These are phyloP conservation scores for Amphimallon solstitiale DNA, from an alignment of 2,888 invertebrate species.

Conservation along the genomic window DNA sequence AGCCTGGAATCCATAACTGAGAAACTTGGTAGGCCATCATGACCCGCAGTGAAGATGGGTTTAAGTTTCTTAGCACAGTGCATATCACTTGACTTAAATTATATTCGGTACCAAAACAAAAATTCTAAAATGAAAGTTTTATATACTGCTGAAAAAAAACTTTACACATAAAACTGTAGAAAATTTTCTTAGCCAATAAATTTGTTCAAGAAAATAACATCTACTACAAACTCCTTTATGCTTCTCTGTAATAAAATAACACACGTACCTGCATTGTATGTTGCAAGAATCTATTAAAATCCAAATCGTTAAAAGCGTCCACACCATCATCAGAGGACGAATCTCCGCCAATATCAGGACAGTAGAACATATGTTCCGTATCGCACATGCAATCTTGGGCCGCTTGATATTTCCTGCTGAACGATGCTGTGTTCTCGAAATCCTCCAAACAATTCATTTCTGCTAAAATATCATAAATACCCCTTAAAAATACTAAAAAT, in stretches of 20 bases:
- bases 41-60: too few species aligned
- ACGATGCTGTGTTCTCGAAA: constrained; percentile 95
- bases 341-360: constrained; percentile 71
- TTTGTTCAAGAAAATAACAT: too few species aligned
- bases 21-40: too few species aligned
- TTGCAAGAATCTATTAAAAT: constrained; percentile 76
- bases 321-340: constrained; percentile 52
- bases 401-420: constrained; percentile 92
- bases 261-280: constrained; percentile 65
- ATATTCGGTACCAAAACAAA: too few species aligned
- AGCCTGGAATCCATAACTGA: too few species aligned
- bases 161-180: constrained; percentile 1
- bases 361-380: constrained; percentile 96
- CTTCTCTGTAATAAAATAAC: neutral
- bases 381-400: constrained; percentile 98
- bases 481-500: too few species aligned
- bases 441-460: constrained; percentile 90
- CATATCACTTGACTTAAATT: too few species aligned
- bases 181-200: neutral
- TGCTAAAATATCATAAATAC: constrained; percentile 54
- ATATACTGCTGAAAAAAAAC: too few species aligned
- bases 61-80: too few species aligned
- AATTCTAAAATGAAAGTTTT: too few species aligned
- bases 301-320: constrained; percentile 64
- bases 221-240: too few species aligned